phyloP scores from a whole-genome alignment of 2,888 invertebrate genomes.

The Macroteleia sp. region DNA sequence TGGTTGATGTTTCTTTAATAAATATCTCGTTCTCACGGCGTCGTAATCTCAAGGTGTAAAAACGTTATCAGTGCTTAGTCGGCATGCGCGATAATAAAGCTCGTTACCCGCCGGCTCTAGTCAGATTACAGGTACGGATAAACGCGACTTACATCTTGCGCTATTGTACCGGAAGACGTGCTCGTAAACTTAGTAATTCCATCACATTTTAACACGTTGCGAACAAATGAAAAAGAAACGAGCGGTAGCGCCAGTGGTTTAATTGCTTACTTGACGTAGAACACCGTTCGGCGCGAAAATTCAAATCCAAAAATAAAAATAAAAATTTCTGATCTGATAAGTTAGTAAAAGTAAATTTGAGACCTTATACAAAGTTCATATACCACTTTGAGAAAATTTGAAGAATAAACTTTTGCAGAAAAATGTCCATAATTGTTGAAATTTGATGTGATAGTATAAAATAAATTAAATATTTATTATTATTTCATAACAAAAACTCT shows the following conservation, averaged over 20 bases:
- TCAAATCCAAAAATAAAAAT: too few relatives aligned
- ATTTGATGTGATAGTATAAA: too few relatives aligned
- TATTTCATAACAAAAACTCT: too few relatives aligned
- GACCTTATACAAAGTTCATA: too few relatives aligned
- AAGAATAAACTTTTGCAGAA: too few relatives aligned
- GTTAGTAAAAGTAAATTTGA: too few relatives aligned
- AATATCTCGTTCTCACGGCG: slow-evolving; percentile 56
- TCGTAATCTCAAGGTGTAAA: slow-evolving; percentile 53
- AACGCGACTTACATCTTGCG: slow-evolving; percentile 52
- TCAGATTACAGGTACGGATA: slow-evolving; percentile 61
- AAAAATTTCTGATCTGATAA: too few relatives aligned
- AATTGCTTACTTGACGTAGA: too few relatives aligned
- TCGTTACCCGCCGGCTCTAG: slow-evolving; percentile 61
- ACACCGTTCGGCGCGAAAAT: too few relatives aligned
- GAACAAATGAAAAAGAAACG: slow-evolving; percentile 18
- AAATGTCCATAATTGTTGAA: too few relatives aligned
- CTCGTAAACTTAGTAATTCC: slow-evolving; percentile 60
- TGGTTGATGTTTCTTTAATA: slow-evolving; percentile 53
- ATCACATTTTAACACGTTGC: slow-evolving; percentile 45
- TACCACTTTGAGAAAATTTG: too few relatives aligned
- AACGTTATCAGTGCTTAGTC: slow-evolving; percentile 60
- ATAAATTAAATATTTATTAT: too few relatives aligned
- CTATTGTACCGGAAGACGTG: slow-evolving; percentile 55
- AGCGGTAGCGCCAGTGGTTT: not conserved
- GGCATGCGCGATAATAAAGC: slow-evolving; percentile 63